Conservation (phyloP, 2,113 vertebrate genomes). For the Cisticola juncidis region DNA sequence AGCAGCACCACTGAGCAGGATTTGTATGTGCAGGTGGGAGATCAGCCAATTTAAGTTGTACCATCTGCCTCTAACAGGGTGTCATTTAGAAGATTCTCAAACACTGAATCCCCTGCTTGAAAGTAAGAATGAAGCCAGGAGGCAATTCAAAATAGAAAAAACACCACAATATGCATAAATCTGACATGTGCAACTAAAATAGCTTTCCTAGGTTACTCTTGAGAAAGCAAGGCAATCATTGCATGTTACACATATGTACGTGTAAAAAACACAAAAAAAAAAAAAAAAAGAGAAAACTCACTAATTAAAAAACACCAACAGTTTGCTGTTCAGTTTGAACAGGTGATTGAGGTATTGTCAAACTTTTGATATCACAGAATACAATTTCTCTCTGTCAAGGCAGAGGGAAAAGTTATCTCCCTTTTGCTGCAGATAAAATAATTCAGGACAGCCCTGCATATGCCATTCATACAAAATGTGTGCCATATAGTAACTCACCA, state of each 20-base stretch:
- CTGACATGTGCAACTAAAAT: not conserved
- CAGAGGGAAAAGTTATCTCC: not conserved
- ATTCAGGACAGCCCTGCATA: not conserved
- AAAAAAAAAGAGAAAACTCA: not conserved
- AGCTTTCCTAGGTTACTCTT: not conserved
- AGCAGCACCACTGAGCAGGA: not conserved
- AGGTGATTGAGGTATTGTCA: not conserved
- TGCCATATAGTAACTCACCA: not conserved
- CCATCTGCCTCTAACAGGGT: not conserved
- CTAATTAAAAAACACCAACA: accelerated
- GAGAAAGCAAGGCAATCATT: not conserved
- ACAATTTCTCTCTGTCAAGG: not conserved
- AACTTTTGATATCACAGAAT: not conserved
- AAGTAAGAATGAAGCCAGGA: not conserved
- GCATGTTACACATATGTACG: too few relatives aligned
- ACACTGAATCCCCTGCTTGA: not conserved
- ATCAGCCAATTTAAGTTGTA: not conserved
- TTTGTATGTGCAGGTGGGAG: not conserved
- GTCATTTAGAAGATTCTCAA: not conserved
- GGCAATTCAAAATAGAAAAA: not conserved
- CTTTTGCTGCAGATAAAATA: not conserved
- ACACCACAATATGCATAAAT: not conserved
- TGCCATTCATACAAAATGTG: not conserved
- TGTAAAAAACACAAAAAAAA: too few relatives aligned
- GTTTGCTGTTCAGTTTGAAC: not conserved